Evolutionary conservation across 2,113 vertebrate genomes (phyloP).

Genomic region (Erythrolamprus reginae): DNA sequence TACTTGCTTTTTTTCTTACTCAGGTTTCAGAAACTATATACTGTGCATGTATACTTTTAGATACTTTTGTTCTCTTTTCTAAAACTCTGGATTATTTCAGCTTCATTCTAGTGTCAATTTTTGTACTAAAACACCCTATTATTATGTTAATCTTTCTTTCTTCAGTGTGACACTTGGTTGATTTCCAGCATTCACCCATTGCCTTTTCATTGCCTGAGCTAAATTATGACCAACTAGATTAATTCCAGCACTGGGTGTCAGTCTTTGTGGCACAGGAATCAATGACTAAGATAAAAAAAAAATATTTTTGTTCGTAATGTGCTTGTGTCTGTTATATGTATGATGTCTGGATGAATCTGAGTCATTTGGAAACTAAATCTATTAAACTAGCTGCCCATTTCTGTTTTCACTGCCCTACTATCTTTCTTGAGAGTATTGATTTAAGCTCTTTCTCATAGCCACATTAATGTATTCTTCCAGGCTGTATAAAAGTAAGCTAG

Average conservation of each 20-base stretch:
- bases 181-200: conserved; percentile 14
- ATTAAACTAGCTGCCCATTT: not conserved
- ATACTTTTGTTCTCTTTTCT: not conserved
- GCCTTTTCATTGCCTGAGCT: conserved; percentile 8
- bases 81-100: conserved; percentile 16
- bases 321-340: not conserved
- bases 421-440: not conserved
- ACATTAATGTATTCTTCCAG: not conserved
- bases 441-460: not conserved
- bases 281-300: not conserved
- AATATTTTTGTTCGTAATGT: not conserved
- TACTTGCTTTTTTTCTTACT: not conserved
- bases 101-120: not conserved
- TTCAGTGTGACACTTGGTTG: not conserved
- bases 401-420: not conserved
- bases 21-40: conserved; percentile 5
- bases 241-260: not conserved
- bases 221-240: conserved; percentile 19
- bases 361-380: not conserved
- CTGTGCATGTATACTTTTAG: not conserved
- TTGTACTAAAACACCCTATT: conserved; percentile 5
- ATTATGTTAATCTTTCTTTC: conserved; percentile 5
- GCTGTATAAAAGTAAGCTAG: not conserved
- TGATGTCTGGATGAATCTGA: not conserved
- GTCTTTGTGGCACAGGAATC: not conserved